phyloP scores from a whole-genome alignment of 2,888 invertebrate genomes.

The Coelinius sp. region DNA sequence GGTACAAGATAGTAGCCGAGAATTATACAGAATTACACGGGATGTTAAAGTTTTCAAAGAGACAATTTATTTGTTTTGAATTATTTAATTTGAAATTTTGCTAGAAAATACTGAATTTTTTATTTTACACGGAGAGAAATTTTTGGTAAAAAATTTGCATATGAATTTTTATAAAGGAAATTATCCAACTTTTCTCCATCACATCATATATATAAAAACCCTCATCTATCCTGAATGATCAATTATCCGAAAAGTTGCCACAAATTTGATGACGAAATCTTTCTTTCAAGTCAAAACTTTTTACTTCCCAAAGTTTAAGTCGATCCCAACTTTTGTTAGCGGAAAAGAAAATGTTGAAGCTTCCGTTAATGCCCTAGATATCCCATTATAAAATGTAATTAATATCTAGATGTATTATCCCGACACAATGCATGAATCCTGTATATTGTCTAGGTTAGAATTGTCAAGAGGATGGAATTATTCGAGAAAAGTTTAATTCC shows the following conservation, averaged over 20 bases:
- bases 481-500: no score
- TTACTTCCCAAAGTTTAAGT: background rate
- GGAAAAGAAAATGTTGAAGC: background rate
- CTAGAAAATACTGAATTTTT: background rate
- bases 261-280: background rate
- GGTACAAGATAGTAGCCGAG: background rate
- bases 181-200: no score
- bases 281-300: background rate
- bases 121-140: background rate
- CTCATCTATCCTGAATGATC: no score
- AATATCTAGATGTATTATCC: no score
- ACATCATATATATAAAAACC: no score
- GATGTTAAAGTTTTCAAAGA: background rate
- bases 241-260: background rate
- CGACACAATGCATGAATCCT: no score
- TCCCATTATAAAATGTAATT: background rate
- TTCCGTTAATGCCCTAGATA: background rate
- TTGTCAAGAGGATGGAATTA: no score
- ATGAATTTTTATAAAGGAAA: no score
- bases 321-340: background rate
- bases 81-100: background rate
- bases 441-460: no score
- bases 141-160: no score
- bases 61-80: no score
- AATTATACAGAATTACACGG: background rate